Evolutionary conservation across 2,797 vertebrate genomes (phyloP).

Genomic region (Microhierax caerulescens): DNA sequence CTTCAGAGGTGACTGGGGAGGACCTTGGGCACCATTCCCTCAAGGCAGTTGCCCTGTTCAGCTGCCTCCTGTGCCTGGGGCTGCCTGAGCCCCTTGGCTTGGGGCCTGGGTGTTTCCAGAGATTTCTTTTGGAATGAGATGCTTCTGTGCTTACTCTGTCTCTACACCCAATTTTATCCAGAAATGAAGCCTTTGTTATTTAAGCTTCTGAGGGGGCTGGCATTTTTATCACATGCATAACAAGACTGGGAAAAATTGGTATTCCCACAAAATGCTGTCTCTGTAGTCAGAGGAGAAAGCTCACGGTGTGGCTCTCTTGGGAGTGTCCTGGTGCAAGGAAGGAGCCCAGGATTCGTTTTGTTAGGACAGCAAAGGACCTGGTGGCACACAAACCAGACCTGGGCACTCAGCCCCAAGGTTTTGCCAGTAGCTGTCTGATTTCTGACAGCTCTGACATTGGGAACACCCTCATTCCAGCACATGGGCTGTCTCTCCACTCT

Average conservation of each 20-base stretch:
- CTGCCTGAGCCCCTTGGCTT: background rate
- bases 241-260: background rate
- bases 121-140: background rate
- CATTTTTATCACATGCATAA: background rate
- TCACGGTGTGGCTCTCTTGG: background rate
- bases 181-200: background rate
- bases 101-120: background rate
- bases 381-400: background rate
- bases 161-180: background rate
- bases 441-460: background rate
- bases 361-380: background rate
- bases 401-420: background rate
- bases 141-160: background rate
- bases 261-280: background rate
- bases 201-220: background rate
- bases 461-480: background rate
- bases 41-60: background rate
- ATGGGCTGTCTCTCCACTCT: background rate
- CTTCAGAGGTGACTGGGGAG: background rate
- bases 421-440: background rate
- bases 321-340: background rate
- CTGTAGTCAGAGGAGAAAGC: background rate
- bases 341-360: fast-evolving
- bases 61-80: background rate
- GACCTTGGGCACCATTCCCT: fast-evolving